Percentiles rank a stretch among this genome's conserved stretches.
phyloP scores from a whole-genome alignment of 2,113 vertebrate species.

The Perccottus glenii region DNA sequence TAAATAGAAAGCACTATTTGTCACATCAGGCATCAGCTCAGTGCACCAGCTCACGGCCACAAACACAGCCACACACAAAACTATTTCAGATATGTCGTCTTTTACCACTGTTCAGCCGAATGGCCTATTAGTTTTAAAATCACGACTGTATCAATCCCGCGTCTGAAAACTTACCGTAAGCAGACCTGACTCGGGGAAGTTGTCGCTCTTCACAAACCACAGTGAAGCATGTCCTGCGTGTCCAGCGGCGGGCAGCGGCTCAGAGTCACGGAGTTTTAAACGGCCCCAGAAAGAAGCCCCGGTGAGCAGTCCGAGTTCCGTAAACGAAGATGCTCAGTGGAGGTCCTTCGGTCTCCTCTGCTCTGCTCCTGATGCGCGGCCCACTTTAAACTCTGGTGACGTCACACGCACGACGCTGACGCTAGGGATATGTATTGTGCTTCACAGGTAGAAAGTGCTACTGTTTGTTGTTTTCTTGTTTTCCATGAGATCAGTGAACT shows the following conservation, averaged over 20 bases:
- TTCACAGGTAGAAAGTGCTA: no score
- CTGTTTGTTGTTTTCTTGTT: no score
- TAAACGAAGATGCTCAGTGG: conserved; percentile 5
- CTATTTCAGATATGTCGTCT: not conserved
- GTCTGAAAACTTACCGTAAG: conserved; percentile 55
- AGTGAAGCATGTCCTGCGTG: not conserved
- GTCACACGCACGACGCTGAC: conserved; percentile 53
- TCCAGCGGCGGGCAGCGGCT: no score
- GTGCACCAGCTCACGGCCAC: conserved; percentile 38
- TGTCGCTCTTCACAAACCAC: conserved; percentile 24
- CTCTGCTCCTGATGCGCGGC: conserved; percentile 72
- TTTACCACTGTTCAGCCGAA: not conserved
- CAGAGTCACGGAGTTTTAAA: no score
- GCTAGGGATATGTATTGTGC: no score
- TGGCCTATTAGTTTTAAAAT: no score
- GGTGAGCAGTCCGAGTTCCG: conserved; percentile 22
- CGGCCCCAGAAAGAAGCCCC: not conserved
- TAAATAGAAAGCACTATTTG: conserved; percentile 74
- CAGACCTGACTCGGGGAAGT: conserved; percentile 35
- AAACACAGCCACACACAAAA: conserved; percentile 10
- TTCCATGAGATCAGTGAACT: no score
- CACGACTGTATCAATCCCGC: no score
- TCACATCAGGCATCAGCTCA: conserved; percentile 54
- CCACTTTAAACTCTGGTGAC: conserved; percentile 83
- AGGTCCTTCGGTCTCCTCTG: conserved; percentile 33